Evolutionary conservation across 2,888 invertebrate species (phyloP), one percentile per base, ranked within the genome.

Genomic region (Acanthosepion esculentum): DNA sequence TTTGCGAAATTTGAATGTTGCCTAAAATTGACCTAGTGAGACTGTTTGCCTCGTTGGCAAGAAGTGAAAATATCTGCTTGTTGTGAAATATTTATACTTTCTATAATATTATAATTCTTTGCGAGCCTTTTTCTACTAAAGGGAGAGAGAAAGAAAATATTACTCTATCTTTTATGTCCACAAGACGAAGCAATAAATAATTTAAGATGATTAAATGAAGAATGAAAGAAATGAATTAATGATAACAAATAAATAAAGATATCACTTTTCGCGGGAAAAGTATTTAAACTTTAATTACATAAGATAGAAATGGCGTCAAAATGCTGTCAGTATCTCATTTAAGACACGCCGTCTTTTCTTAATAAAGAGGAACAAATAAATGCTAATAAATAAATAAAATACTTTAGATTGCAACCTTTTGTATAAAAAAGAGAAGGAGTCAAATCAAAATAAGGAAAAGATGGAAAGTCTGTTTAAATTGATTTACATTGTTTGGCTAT

Each of bases 401-500:
- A 78, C n/a, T 78, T 78, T 78, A 78, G n/a, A 78, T 78, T n/a
- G 1, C 12, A 33, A n/a, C n/a, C 78, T 33, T 78, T 78, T n/a
- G 12, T 18, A 5, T 15, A n/a, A 78, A 78, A 78, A 78, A 15
- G n/a, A 78, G 33, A 78, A 12, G 15, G 12, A 78, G 78, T n/a
- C 7, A n/a, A n/a, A 78, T n/a, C n/a, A 78, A 23, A 64, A 64
- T 7, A 78, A n/a, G 33, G 33, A 33, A 33, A n/a, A 12, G n/a
- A 78, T n/a, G n/a, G 78, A 78, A 78, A 78, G 29, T 78, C 78
- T n/a, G n/a, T 78, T 78, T n/a, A 78, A 78, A 78, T 78, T 78
- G 78, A 78, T 78, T 78, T 78, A 78, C 33, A 78, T 78, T 78
- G 78, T 78, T 78, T n/a, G n/a, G 78, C 78, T 78, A 78, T 78